Evolutionary conservation across 2,888 invertebrate genomes (phyloP).

Genomic region (Hirtodrosophila confusa): DNA sequence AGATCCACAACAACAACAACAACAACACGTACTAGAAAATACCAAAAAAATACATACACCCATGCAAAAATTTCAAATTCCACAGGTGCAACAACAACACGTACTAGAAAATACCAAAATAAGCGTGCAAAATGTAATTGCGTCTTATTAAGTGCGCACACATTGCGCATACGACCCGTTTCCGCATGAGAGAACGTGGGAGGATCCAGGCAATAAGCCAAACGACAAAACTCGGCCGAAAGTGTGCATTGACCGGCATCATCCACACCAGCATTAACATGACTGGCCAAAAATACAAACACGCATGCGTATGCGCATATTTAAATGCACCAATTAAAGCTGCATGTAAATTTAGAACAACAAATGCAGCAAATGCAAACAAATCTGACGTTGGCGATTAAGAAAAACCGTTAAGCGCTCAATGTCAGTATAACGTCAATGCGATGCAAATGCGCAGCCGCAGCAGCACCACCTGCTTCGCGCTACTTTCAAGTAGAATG

Average conservation of each 20-base stretch:
- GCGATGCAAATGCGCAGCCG: constrained; percentile 28
- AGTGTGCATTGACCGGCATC: constrained; percentile 70
- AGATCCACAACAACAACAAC: background rate
- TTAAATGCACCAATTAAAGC: constrained; percentile 33
- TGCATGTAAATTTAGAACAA: constrained; percentile 57
- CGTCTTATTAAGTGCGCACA: constrained; percentile 48
- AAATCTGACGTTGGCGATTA: constrained; percentile 49
- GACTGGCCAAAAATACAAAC: constrained; percentile 37
- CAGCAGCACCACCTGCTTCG: constrained; percentile 19
- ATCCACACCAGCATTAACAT: background rate
- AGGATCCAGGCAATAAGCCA: constrained; percentile 18
- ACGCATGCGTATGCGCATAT: constrained; percentile 25
- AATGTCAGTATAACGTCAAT: constrained; percentile 66
- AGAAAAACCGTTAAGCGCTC: constrained; percentile 65
- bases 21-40: constrained; percentile 3
- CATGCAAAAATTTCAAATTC: constrained; percentile 15
- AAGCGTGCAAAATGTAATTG: constrained; percentile 45
- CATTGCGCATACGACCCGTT: constrained; percentile 68
- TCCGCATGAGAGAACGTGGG: constrained; percentile 50
- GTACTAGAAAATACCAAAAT: constrained; percentile 20
- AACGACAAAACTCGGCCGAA: constrained; percentile 69
- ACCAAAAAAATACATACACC: background rate
- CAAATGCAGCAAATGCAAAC: constrained; percentile 32
- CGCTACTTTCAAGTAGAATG: constrained; percentile 6
- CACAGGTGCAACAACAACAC: constrained; percentile 33